Evolutionary conservation across 2,113 vertebrate genomes (phyloP), one percentile per base, ranked within the genome.

Genomic region (Garra rufa): DNA sequence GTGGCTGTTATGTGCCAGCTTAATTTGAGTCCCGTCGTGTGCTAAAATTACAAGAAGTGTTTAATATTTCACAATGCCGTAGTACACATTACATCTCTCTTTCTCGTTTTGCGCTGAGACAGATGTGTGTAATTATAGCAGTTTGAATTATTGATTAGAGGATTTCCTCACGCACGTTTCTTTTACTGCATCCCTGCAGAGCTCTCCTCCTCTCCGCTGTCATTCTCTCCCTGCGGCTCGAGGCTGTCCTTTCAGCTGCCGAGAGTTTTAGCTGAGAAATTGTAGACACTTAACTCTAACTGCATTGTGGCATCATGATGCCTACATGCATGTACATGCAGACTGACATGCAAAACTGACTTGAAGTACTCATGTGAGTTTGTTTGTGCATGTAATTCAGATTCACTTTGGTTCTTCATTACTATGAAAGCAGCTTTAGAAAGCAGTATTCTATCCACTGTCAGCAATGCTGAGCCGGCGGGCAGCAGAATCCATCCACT

Each of bases 91-190:
- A 17, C 1, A 1, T 69, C 43, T 78, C 30, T 84, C 76, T 77
- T 9, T 83, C 30, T 52, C 4, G 63, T 15, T 57, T 48, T 77
- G 79, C 77, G 24, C 52, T 17, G 63, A 77, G 71, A 83, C 82
- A 86, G 50, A 86, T 86, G 84, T 82, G 76, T 77, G 78, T 84
- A 82, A 88, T 88, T 86, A 88, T 75, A 84, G 70, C 63, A 38
- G 57, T 76, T 84, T 88, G 85, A 86, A 88, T 88, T 88, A 88
- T 88, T 86, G 87, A 88, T 84, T 63, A 67, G 50, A 86, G 82
- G 82, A 86, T 88, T 86, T 88, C 85, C 87, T 86, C 65, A 77
- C 76, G 73, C 77, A 86, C 55, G 7, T 81, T 84, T 74, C 71
- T 75, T 84, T 55, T 52, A 63, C 82, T 71, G 50, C 59, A 76